These are phyloP conservation scores for Rhabdomys pumilio DNA, from an alignment of 2,797 vertebrate species.

Conservation along the genomic window DNA sequence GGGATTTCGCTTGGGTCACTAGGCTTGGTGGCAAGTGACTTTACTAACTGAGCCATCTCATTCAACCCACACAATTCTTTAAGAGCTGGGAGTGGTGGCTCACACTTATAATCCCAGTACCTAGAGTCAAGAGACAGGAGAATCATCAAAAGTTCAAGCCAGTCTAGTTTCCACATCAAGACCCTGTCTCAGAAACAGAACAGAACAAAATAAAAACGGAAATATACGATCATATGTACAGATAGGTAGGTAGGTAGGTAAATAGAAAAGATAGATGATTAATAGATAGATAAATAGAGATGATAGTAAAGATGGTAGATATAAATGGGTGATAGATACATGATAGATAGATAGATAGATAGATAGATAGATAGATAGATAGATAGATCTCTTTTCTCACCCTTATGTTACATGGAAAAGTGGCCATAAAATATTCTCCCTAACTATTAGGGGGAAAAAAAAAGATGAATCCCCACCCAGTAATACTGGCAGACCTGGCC, in stretches of 20 bases:
- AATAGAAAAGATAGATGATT: neutral
- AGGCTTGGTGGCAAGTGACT: neutral
- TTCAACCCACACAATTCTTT: neutral
- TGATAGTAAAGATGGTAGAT: neutral
- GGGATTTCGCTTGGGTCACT: neutral
- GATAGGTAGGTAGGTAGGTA: neutral
- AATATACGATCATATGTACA: neutral
- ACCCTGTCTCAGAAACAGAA: neutral
- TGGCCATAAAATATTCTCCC: constrained; percentile 42
- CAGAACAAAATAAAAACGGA: neutral
- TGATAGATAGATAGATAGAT: neutral
- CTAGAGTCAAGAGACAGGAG: neutral
- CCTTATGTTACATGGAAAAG: neutral
- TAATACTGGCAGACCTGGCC: neutral
- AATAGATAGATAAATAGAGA: neutral
- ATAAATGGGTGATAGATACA: neutral
- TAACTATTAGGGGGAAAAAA: neutral
- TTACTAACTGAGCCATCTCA: neutral
- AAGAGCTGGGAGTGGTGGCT: neutral
- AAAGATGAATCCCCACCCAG: neutral
- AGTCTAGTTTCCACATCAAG: neutral
- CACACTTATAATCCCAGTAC: neutral
- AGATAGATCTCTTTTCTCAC: neutral
- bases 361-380: neutral
- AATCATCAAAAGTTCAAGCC: neutral